Conservation (phyloP, 2,113 vertebrate genomes). For the Felis catus region DNA sequence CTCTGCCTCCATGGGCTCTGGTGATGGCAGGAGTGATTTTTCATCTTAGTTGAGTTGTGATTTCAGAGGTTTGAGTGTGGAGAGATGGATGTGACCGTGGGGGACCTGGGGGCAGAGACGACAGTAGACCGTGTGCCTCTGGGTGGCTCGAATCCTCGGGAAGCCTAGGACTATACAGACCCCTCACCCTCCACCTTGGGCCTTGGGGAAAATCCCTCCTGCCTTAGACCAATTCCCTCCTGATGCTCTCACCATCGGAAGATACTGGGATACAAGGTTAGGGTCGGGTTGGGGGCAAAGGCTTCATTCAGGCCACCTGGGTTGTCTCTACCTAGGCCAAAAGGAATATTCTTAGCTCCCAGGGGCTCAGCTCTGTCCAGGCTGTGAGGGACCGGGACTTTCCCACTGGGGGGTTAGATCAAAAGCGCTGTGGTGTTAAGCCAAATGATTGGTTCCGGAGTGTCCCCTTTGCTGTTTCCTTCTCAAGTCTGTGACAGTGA, state of each 20-base stretch:
- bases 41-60: background rate
- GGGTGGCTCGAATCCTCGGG: background rate
- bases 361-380: background rate
- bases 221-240: background rate
- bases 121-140: rapidly evolving
- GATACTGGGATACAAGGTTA: background rate
- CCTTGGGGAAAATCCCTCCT: background rate
- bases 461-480: background rate
- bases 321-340: background rate
- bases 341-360: background rate
- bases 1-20: background rate
- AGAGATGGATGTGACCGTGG: background rate
- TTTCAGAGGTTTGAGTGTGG: background rate
- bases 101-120: too few species aligned
- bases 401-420: background rate
- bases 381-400: background rate
- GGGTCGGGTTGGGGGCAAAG: background rate
- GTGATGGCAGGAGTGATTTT: background rate
- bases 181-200: background rate
- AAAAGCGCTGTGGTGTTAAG: background rate
- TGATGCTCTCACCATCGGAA: background rate
- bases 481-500: background rate
- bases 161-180: background rate
- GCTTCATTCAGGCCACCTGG: background rate
- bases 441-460: too few species aligned